Percentiles rank a stretch among this genome's conserved stretches.
Conservation (phyloP, 2,888 invertebrate genomes). For the Melanargia galathea region DNA sequence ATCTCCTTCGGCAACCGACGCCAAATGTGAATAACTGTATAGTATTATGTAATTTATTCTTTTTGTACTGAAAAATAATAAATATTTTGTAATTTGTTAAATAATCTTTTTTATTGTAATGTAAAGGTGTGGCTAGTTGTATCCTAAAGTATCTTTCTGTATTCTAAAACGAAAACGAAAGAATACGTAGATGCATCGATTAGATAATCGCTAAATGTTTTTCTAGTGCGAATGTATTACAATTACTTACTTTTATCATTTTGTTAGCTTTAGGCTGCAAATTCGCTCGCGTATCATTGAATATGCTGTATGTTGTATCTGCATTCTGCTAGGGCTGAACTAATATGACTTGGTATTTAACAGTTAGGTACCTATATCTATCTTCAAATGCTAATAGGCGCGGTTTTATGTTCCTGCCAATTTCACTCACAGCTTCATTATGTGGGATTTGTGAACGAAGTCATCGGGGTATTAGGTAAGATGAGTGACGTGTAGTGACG, state of each 20-base stretch:
- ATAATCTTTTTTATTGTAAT: conserved; percentile 38
- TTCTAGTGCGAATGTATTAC: conserved; percentile 37
- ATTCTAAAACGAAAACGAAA: conserved; percentile 26
- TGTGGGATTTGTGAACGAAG: no score
- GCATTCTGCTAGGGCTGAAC: no score
- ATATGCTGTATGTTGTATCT: no score
- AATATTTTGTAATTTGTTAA: conserved; percentile 59
- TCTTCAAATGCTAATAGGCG: no score
- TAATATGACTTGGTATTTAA: no score
- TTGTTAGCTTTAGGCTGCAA: background rate
- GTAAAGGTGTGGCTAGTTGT: conserved; percentile 48
- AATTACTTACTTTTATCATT: conserved; percentile 28
- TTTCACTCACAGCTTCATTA: no score
- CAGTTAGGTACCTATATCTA: no score
- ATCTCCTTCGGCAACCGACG: conserved; percentile 98
- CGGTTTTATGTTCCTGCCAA: no score
- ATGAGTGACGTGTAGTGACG: no score
- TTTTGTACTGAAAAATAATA: conserved; percentile 54
- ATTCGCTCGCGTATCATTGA: background rate
- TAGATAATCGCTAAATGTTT: conserved; percentile 50
- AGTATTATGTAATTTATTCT: conserved; percentile 41
- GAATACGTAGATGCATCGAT: conserved; percentile 47
- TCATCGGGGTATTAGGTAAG: no score
- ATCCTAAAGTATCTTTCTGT: conserved; percentile 28
- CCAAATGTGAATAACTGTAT: conserved; percentile 89